Percentiles rank a stretch among this genome's conserved stretches.
phyloP scores from a whole-genome alignment of 2,888 invertebrate species.

The Troides helena region DNA sequence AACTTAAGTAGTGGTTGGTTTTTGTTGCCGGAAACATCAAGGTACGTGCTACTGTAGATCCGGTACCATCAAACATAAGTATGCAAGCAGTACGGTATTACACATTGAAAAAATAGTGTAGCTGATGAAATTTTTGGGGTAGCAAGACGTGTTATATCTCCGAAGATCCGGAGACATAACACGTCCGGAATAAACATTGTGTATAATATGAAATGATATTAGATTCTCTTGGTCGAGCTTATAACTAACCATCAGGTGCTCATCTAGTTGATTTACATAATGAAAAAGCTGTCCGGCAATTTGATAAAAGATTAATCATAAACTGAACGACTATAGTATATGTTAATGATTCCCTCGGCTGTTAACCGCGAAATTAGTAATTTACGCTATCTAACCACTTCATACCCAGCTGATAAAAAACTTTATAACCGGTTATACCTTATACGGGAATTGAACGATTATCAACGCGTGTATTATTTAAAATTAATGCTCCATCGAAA shows the following conservation, averaged over 20 bases:
- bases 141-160: no score
- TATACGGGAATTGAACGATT: slow-evolving; percentile 19
- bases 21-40: no score
- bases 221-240: background rate
- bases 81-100: no score
- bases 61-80: no score
- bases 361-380: slow-evolving; percentile 4
- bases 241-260: background rate
- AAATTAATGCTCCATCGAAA: background rate
- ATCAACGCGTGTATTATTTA: slow-evolving; percentile 4
- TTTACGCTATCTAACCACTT: background rate
- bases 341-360: background rate
- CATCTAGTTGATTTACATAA: background rate
- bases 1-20: no score
- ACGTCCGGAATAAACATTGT: no score
- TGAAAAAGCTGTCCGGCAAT: background rate
- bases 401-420: background rate
- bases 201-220: background rate
- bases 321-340: background rate
- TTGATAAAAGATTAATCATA: background rate
- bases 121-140: no score
- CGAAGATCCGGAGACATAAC: no score
- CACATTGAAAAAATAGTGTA: no score
- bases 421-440: slow-evolving; percentile 12
- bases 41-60: no score